Evolutionary conservation across 2,797 vertebrate genomes (phyloP), one percentile per base, ranked within the genome.

Genomic region (Discoglossus pictus): DNA sequence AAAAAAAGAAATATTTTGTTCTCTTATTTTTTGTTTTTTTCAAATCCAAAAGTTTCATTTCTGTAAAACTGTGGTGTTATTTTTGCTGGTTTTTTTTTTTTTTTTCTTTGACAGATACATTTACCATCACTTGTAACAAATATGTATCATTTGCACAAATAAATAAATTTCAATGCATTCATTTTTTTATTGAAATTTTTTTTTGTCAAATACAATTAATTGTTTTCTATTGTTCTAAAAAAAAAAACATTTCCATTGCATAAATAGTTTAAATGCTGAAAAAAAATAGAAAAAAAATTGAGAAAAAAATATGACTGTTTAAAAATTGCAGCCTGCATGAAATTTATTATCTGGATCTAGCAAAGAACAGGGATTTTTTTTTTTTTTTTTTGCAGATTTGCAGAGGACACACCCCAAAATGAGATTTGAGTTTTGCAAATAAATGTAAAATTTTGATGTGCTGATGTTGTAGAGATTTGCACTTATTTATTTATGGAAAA

Each of bases 21-120:
- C 36, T 48, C 46, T 50, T 21, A 17, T 46, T 16, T 4, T n/a
- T 8, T n/a, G n/a, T n/a, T 31, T 31, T 31, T 31, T 3, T 11
- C 35, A 20, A 50, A 59, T 43, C 35, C 34, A 42, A 40, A 68
- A 60, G 15, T 68, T 68, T 61, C 16, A 68, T 68, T 68, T 53
- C 20, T 20, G 17, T 9, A n/a, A n/a, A 35, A 3, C 16, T 39
- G 7, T 9, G 15, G 2, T 43, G 40, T 16, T 1, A 16, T 43
- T 15, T 25, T 42, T 56, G n/a, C 15, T 4, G 20, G 6, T 54
- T 54, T n/a, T 31, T 31, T 31, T 31, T 31, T 31, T 31, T n/a
- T n/a, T n/a, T n/a, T n/a, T n/a, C n/a, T n/a, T n/a, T n/a, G n/a
- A n/a, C n/a, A n/a, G n/a, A n/a, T n/a, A 23, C 20, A 47, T 47